Percentiles rank a stretch among this genome's conserved stretches.
Conservation (phyloP, 2,888 invertebrate species). For the Caenorhabditis sp. region DNA sequence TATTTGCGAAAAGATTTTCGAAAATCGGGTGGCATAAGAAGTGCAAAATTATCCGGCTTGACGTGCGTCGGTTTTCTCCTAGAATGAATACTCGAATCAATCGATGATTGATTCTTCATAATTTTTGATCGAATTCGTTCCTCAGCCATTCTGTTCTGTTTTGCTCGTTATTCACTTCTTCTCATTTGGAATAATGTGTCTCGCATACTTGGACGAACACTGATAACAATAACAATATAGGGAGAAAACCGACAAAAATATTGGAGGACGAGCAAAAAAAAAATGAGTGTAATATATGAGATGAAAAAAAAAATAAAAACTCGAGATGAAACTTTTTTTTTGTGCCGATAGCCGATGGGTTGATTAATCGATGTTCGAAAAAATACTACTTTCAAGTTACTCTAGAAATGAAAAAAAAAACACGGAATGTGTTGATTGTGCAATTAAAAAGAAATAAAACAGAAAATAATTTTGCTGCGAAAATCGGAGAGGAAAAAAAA, state of each 20-base stretch:
- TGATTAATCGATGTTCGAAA: conserved; percentile 30
- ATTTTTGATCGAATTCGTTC: conserved; percentile 33
- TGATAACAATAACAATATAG: neutral
- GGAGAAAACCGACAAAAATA: neutral
- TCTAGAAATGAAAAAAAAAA: no score
- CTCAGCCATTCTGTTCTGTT: conserved; percentile 37
- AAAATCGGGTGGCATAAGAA: conserved; percentile 35
- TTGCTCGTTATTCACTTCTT: neutral
- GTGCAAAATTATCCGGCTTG: conserved; percentile 10
- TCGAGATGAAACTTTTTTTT: neutral
- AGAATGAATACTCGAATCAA: conserved; percentile 20
- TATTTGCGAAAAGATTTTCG: conserved; percentile 38
- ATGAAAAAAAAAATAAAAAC: neutral
- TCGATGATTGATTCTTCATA: conserved; percentile 17
- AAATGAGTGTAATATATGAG: neutral
- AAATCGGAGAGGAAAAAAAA: neutral
- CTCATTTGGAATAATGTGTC: neutral
- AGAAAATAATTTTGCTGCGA: neutral
- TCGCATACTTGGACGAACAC: neutral
- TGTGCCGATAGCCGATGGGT: neutral
- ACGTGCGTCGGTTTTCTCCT: conserved; percentile 5
- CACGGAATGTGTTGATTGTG: conserved; percentile 31
- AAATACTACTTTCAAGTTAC: conserved; percentile 14
- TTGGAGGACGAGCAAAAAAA: neutral
- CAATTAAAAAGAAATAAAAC: conserved; percentile 37